Evolutionary conservation across 2,113 vertebrate genomes (phyloP).

Genomic region (Cardinalis cardinalis): DNA sequence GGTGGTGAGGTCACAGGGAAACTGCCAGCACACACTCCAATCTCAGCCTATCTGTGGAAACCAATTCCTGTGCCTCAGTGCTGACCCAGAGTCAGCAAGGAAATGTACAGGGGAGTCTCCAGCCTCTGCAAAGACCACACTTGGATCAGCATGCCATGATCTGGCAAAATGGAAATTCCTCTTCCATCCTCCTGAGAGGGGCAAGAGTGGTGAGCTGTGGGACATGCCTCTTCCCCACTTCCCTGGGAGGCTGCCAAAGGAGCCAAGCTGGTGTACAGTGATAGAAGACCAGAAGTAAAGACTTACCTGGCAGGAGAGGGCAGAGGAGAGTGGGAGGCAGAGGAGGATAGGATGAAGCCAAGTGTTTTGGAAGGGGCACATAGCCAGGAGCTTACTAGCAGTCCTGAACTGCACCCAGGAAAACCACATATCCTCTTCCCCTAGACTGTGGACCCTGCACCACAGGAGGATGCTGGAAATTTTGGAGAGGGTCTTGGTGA

Average conservation of each 20-base stretch:
- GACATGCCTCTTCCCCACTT: not conserved
- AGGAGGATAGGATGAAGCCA: not conserved
- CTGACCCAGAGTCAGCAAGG: not conserved
- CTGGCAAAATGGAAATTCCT: not conserved
- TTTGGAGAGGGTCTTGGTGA: not conserved
- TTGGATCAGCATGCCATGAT: not conserved
- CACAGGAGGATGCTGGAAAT: not conserved
- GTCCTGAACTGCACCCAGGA: not conserved
- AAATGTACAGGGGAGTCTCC: no score
- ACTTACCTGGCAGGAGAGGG: not conserved
- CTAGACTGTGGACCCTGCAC: conserved; percentile 40
- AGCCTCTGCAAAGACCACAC: not conserved
- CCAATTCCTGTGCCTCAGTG: not conserved
- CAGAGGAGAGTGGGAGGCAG: not conserved
- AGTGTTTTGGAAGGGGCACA: not conserved
- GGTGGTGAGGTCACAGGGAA: not conserved
- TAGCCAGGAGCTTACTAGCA: not conserved
- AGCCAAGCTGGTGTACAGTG: not conserved
- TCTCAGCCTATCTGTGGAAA: not conserved
- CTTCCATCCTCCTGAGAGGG: not conserved
- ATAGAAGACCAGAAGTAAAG: not conserved
- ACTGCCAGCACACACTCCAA: not conserved
- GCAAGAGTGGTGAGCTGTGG: not conserved
- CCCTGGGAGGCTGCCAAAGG: not conserved
- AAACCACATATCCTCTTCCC: not conserved